Evolutionary conservation across 2,888 invertebrate species (phyloP), one percentile per base, ranked within the genome.

Genomic region (Limnephilus auricula): DNA sequence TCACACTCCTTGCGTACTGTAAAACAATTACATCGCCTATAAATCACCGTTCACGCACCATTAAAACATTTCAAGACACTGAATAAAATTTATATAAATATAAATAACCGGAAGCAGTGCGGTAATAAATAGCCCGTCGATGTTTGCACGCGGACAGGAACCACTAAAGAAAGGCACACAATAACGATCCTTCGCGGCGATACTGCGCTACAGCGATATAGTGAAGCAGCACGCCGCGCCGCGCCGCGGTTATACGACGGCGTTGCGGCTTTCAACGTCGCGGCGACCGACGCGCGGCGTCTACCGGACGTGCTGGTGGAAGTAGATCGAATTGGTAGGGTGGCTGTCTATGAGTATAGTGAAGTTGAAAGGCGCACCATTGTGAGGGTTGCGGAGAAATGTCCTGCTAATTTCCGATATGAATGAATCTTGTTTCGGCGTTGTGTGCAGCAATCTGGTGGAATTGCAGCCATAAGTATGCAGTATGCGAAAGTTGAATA

Each of bases 281-380:
- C 50, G 65, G 65, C 25, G 45, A 25, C 32, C 83, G 34, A 32
- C 89, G 32, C 37, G 79, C 78, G 15, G 34, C 88, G 78, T 32
- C 30, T n/a, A 65, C 32, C 37, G 37, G 89, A 82, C 82, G 82
- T 34, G 65, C 65, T 9, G 18, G 34, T 83, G 65, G 89, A 91
- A 91, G 89, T 89, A 89, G 89, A 83, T 91, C 89, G 84, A 78
- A 90, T 90, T 90, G 31, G 25, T n/a, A 83, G 89, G 84, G 89
- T 45, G 85, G 9, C 84, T 84, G 82, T 87, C 87, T 40, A 86
- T 25, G 65, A 65, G n/a, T 65, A 80, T 84, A 83, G 82, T 80
- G 32, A 37, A 31, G 15, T 40, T 30, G 65, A 32, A 18, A 32
- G 32, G 85, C 30, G 37, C 31, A 65, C n/a, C 37, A 50, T 32